Conservation (phyloP, 2,888 invertebrate species). For the Lacanobia wlatinum region DNA sequence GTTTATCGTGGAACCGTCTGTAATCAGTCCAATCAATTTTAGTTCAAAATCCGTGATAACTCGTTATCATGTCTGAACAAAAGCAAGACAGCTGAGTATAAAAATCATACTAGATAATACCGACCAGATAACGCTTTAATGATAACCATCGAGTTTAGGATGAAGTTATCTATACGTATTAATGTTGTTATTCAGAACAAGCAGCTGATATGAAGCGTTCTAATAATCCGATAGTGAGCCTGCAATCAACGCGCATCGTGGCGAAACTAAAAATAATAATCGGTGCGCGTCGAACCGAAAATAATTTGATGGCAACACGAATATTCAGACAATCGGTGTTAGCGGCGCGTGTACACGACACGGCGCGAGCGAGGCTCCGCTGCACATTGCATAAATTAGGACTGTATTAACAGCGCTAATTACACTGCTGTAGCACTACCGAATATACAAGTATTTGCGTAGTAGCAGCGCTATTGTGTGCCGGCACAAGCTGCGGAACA, state of each 20-base stretch:
- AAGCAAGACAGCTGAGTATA: slow-evolving; percentile 78
- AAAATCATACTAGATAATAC: slow-evolving; percentile 76
- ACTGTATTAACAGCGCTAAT: slow-evolving; percentile 82
- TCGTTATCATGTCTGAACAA: slow-evolving; percentile 74
- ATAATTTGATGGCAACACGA: slow-evolving; percentile 77
- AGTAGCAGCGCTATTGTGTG: slow-evolving; percentile 76
- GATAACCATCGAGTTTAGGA: slow-evolving; percentile 75
- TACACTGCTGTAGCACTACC: slow-evolving; percentile 77
- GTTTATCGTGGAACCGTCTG: slow-evolving; percentile 74
- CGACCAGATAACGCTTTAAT: slow-evolving; percentile 69
- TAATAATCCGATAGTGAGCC: slow-evolving; percentile 73
- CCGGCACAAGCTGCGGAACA: slow-evolving; percentile 71
- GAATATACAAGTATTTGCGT: slow-evolving; percentile 76
- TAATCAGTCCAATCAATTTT: slow-evolving; percentile 86
- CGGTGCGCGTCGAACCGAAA: slow-evolving; percentile 74
- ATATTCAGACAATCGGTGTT: slow-evolving; percentile 74
- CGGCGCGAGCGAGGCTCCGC: slow-evolving; percentile 60
- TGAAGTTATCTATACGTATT: slow-evolving; percentile 70
- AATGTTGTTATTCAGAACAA: slow-evolving; percentile 77
- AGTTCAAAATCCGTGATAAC: slow-evolving; percentile 81
- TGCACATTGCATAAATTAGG: slow-evolving; percentile 77
- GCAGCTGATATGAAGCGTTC: slow-evolving; percentile 72
- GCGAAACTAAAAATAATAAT: slow-evolving; percentile 79
- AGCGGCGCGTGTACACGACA: slow-evolving; percentile 52
- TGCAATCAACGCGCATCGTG: slow-evolving; percentile 74